Evolutionary conservation across 2,888 invertebrate species (phyloP).

Genomic region (Eristalis arbustorum): DNA sequence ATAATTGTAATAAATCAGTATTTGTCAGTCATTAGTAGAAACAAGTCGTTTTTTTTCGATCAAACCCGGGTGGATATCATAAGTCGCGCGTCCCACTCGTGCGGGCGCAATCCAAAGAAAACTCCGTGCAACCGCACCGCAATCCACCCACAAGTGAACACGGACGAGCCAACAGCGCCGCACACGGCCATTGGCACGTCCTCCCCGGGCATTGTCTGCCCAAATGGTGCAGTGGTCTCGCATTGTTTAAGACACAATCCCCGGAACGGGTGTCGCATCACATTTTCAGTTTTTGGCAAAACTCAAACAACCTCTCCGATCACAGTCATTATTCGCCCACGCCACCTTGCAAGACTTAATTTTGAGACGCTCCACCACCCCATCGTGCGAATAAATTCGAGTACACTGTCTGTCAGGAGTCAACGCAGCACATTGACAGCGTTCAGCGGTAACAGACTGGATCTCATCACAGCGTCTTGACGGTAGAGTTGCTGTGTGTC

Average conservation of each 20-base stretch:
- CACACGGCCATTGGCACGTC: conserved; percentile 41
- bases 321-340: too few species aligned
- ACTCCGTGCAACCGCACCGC: not conserved
- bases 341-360: not conserved
- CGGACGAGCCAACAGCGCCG: not conserved
- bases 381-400: not conserved
- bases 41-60: too few species aligned
- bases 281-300: conserved; percentile 53
- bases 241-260: conserved; percentile 32
- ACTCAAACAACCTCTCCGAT: not conserved
- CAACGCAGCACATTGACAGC: conserved; percentile 17
- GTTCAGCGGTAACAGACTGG: conserved; percentile 24
- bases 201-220: conserved; percentile 43
- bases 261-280: conserved; percentile 9
- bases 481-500: conserved; percentile 21
- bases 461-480: conserved; percentile 49
- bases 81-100: too few species aligned
- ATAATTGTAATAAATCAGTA: too few species aligned
- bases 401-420: conserved; percentile 26
- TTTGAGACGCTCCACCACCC: not conserved
- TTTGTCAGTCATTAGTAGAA: too few species aligned
- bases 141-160: not conserved
- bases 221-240: conserved; percentile 58
- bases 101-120: too few species aligned
- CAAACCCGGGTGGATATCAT: too few species aligned